Conservation (phyloP, 2,797 vertebrate species). For the Sebastes steindachneri region DNA sequence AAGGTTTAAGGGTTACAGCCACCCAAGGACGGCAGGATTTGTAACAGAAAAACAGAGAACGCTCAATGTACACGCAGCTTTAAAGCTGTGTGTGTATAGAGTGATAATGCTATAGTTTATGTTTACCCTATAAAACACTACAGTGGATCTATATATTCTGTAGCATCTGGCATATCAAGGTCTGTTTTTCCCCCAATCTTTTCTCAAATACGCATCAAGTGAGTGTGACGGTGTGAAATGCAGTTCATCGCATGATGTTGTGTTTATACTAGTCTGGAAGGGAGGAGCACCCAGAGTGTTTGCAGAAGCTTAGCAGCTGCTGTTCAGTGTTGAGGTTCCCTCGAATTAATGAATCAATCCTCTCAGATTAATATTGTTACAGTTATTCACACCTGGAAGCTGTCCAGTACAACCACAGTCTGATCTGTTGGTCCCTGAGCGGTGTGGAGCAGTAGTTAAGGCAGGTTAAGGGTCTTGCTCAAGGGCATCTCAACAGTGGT, state of each 20-base stretch:
- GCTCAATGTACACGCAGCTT: neutral
- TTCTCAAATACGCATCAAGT: too few species aligned
- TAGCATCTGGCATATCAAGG: neutral
- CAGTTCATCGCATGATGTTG: neutral
- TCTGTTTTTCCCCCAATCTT: neutral
- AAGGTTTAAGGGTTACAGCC: slow-evolving; percentile 34
- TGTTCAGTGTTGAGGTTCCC: neutral
- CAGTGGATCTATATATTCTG: neutral
- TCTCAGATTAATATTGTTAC: neutral
- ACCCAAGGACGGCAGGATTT: slow-evolving; percentile 18
- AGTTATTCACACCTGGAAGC: neutral
- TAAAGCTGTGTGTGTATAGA: neutral
- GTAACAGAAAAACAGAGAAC: neutral
- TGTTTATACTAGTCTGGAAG: neutral
- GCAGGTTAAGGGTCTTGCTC: neutral
- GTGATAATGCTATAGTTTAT: neutral
- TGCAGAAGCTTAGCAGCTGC: neutral
- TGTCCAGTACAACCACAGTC: neutral
- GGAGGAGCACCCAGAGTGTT: neutral
- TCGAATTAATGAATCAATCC: neutral
- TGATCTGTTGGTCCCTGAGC: neutral
- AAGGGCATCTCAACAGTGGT: neutral
- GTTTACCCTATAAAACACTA: neutral
- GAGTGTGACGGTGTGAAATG: neutral
- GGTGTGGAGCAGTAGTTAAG: neutral